Evolutionary conservation across 1,140 invertebrate genomes (phyloP), one percentile per base, ranked within the genome.

Genomic region (Aplysia californica): DNA sequence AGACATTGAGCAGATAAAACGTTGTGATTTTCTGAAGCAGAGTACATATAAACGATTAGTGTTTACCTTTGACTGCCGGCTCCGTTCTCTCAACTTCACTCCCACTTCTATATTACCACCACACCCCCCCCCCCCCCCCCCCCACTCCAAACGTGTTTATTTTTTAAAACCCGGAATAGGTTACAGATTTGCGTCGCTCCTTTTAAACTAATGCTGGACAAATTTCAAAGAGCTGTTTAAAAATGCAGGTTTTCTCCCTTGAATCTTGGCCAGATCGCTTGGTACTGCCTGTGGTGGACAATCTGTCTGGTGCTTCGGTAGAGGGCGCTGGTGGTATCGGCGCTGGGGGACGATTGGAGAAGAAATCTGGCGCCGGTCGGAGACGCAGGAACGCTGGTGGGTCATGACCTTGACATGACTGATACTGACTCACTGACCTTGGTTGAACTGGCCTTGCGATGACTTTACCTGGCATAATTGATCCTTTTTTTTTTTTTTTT

Each of bases 251-350:
- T n/a, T n/a, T 23, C 26, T 6, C 21, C 59, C 59, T 31, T 61
- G 59, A 10, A 10, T n/a, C 64, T 29, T 4, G 35, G 2, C 61
- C 41, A 82, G 81, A 66, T 31, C 76, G 70, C 1, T 66, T 65
- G n/a, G 81, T 80, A 1, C 72, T 79, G 35, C 81, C 81, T 31
- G 66, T 71, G 4, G 56, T 77, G 26, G 77, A 80, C 35, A 58
- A 75, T 31, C 44, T 79, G 36, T 50, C 78, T 29, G 70, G 67
- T 21, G 64, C 71, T 26, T 72, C 36, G 29, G 73, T 79, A n/a
- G 80, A 77, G 23, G 78, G 72, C 18, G 77, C 38, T 1, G 59
- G 26, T 3, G 56, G 33, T 23, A 74, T 38, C 0, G 29, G 26
- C 29, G 68, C 59, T 29, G 68, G 65, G 23, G 75, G 70, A 6